phyloP scores from a whole-genome alignment of 2,113 vertebrate species.

The Perca fluviatilis region DNA sequence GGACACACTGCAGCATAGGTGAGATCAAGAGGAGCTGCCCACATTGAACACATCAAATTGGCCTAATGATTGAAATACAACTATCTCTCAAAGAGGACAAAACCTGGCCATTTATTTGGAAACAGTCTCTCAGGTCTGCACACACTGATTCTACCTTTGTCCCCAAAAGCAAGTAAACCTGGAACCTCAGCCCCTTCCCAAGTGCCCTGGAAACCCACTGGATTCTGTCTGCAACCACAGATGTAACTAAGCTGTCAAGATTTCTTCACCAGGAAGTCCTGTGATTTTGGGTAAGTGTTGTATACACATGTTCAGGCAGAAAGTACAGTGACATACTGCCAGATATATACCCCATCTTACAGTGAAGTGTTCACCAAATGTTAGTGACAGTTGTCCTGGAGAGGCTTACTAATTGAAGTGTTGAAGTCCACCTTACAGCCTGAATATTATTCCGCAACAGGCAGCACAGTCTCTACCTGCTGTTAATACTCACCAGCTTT shows the following conservation, averaged over 20 bases:
- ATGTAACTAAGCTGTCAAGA: conserved; percentile 68
- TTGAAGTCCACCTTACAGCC: conserved; percentile 19
- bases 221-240: conserved; percentile 57
- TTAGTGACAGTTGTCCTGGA: conserved; percentile 21
- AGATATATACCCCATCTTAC: neutral
- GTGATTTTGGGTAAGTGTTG: conserved; percentile 72
- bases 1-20: conserved; percentile 62
- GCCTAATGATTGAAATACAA: conserved; percentile 47
- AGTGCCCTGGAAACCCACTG: conserved; percentile 64
- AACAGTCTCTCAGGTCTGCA: conserved; percentile 72
- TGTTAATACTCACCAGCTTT: conserved; percentile 15
- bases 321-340: conserved; percentile 1
- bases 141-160: conserved; percentile 71
- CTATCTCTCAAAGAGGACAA: conserved; percentile 47
- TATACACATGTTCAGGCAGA: conserved; percentile 10
- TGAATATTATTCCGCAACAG: conserved; percentile 3
- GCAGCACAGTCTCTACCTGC: conserved; percentile 1
- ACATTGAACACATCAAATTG: conserved; percentile 26
- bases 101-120: conserved; percentile 55
- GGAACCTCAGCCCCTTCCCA: conserved; percentile 64
- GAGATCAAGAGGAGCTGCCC: conserved; percentile 37
- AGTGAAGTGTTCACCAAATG: conserved; percentile 16
- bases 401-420: neutral
- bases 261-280: conserved; percentile 73
- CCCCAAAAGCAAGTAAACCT: conserved; percentile 48